A percentile compares a stretch with the other conserved stretches of the same genome.
Conservation (phyloP, 2,113 vertebrate species). For the Turdus rufiventris region DNA sequence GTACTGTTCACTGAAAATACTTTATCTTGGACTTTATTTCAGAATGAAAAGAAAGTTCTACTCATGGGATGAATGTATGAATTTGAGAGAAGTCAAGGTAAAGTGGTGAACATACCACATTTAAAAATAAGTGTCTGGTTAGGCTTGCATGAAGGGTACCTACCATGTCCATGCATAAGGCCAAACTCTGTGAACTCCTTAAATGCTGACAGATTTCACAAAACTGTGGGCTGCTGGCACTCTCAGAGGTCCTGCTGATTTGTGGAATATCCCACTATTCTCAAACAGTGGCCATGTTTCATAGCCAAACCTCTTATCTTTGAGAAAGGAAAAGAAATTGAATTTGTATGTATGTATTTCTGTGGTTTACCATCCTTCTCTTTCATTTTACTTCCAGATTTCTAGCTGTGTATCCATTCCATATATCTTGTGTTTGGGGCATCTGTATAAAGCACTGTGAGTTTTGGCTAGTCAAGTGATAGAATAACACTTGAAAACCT, state of each 20-base stretch:
- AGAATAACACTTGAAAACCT: background rate
- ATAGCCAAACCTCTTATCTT: background rate
- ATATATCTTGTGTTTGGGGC: background rate
- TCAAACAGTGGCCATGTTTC: background rate
- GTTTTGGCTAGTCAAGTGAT: background rate
- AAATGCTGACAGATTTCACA: background rate
- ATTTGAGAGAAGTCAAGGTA: constrained; percentile 98
- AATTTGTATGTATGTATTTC: background rate
- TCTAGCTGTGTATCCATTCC: background rate
- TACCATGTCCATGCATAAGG: background rate
- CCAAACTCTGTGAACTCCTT: background rate
- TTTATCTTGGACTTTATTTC: constrained; percentile 41
- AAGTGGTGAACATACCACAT: background rate
- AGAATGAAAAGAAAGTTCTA: constrained; percentile 99
- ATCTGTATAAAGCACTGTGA: background rate
- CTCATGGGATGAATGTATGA: constrained; percentile 99
- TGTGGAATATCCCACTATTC: background rate
- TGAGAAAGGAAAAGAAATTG: background rate
- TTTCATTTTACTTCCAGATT: background rate
- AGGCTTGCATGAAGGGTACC: background rate
- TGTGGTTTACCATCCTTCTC: background rate
- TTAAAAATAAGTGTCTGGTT: background rate
- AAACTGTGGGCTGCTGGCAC: background rate
- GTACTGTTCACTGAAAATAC: background rate
- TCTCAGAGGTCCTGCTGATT: background rate